Conservation (phyloP, 2,797 vertebrate genomes). For the Cyclopterus lumpus region DNA sequence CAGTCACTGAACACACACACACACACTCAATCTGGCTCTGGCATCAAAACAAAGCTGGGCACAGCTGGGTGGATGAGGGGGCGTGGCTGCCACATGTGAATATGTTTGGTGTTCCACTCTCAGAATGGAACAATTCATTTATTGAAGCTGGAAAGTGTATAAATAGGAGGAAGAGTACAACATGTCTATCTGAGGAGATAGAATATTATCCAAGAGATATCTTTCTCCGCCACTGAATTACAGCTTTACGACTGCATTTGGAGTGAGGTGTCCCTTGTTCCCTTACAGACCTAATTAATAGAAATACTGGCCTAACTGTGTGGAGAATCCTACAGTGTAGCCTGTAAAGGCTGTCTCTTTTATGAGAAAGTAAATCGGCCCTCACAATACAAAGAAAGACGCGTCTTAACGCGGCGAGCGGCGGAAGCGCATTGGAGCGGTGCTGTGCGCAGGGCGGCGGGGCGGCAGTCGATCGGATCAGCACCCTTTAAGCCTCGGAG, state of each 20-base stretch:
- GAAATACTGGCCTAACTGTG: not conserved
- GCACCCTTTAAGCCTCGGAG: constrained; percentile 88
- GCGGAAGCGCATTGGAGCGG: constrained; percentile 84
- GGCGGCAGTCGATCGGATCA: constrained; percentile 87
- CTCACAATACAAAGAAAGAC: constrained; percentile 50
- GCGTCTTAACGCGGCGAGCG: constrained; percentile 70
- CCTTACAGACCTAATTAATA: not conserved
- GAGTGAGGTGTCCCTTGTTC: not conserved
- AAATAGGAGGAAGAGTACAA: constrained; percentile 23
- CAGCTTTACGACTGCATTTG: constrained; percentile 17
- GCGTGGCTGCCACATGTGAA: constrained; percentile 73
- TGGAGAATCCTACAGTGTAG: not conserved
- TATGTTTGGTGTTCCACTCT: constrained; percentile 47
- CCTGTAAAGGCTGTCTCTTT: constrained; percentile 34
- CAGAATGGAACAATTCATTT: constrained; percentile 44
- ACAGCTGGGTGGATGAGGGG: constrained; percentile 76
- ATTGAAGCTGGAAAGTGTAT: constrained; percentile 20
- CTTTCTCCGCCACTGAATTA: not conserved
- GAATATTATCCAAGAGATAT: not conserved
- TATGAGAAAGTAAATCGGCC: constrained; percentile 22
- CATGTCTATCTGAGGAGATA: not conserved
- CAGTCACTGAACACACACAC: constrained; percentile 45
- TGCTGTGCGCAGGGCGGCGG: constrained; percentile 81
- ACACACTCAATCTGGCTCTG: constrained; percentile 50
- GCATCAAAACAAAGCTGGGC: constrained; percentile 76